Evolutionary conservation across 2,113 vertebrate genomes (phyloP).

Genomic region (Xerus inauris): DNA sequence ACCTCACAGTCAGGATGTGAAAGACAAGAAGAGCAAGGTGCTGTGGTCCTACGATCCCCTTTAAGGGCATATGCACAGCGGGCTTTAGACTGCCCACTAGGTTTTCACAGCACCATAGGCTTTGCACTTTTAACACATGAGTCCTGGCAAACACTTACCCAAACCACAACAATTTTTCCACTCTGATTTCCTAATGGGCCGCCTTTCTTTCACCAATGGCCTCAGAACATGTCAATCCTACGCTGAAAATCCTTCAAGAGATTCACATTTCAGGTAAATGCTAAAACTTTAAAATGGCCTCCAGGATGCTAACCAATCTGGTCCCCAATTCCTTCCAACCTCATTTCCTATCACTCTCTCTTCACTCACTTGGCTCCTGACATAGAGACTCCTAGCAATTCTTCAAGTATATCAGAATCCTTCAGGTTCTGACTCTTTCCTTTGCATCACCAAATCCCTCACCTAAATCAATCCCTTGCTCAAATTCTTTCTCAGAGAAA

Average conservation of each 20-base stretch:
- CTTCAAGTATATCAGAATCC: neutral
- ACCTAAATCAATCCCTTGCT: neutral
- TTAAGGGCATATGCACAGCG: too few relatives aligned
- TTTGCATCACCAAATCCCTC: neutral
- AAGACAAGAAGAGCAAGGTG: neutral
- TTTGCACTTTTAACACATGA: neutral
- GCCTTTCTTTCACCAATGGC: neutral
- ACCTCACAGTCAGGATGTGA: too few relatives aligned
- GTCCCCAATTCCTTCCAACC: neutral
- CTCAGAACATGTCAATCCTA: neutral
- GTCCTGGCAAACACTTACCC: too few relatives aligned
- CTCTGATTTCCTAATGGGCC: neutral
- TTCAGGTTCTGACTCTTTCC: neutral
- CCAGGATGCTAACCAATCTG: neutral
- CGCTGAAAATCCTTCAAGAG: neutral
- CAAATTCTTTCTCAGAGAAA: neutral
- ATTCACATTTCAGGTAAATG: neutral
- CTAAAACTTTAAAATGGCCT: neutral
- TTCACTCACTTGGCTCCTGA: neutral
- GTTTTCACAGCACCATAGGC: neutral
- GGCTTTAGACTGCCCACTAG: too few relatives aligned
- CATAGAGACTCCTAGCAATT: neutral
- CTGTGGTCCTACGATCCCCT: neutral
- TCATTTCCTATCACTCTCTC: neutral
- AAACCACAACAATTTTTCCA: neutral